Conservation (phyloP, 2,797 vertebrate genomes). For the Arremon brunneinucha region DNA sequence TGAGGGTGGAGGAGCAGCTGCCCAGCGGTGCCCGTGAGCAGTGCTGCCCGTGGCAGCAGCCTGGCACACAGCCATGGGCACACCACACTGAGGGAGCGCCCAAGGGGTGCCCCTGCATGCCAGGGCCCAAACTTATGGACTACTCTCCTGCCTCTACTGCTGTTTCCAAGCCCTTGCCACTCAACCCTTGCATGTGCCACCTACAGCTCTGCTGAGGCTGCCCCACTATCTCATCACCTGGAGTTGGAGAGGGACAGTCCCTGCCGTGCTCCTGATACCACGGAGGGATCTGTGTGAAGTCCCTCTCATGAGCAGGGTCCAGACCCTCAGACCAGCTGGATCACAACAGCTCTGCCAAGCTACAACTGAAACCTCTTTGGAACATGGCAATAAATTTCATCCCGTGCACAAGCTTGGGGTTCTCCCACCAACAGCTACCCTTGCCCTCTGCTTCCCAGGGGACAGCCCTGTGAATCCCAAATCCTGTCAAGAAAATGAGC, state of each 20-base stretch:
- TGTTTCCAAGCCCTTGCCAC: neutral
- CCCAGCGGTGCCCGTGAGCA: fast-evolving
- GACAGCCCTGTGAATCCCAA: neutral
- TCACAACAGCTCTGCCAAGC: neutral
- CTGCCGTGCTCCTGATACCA: neutral
- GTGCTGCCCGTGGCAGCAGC: neutral
- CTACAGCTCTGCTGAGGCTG: neutral
- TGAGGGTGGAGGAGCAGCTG: neutral
- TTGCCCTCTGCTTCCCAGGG: neutral
- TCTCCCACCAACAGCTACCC: neutral
- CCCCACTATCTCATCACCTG: neutral
- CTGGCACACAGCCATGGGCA: fast-evolving
- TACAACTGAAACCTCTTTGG: neutral
- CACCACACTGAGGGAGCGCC: fast-evolving
- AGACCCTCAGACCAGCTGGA: neutral
- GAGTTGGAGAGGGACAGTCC: fast-evolving
- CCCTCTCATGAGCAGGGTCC: neutral
- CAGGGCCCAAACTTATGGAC: neutral
- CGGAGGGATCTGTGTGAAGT: neutral
- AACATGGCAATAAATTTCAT: fast-evolving
- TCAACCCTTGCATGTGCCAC: neutral
- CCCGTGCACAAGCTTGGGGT: fast-evolving
- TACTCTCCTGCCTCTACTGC: neutral
- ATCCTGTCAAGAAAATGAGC: neutral
- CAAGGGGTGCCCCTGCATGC: fast-evolving